Evolutionary conservation across 2,113 vertebrate species (phyloP), one percentile per base, ranked within the genome.

Genomic region (Tichodroma muraria): DNA sequence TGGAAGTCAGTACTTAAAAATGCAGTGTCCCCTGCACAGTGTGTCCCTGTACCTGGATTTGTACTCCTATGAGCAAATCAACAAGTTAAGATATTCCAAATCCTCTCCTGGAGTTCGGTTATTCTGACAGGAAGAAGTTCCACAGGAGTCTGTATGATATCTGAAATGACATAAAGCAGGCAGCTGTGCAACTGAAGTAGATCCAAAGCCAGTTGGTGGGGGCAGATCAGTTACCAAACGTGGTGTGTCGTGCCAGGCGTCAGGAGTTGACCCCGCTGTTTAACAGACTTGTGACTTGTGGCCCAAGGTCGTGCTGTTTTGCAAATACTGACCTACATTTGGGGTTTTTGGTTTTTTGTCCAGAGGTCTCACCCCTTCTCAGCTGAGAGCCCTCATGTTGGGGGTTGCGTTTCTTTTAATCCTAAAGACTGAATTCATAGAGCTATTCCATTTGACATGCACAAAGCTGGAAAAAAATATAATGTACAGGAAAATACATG

Each of bases 331-430:
- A 21, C 63, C 59, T 93, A 47, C 38, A n/a, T 64, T 72, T 72
- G 15, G 28, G 7, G 4, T 1, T 73, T 52, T 44, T 7, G 5
- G 20, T 0, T 4, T 22, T 24, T 2, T n/a, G n/a, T n/a, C n/a
- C n/a, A n/a, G n/a, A n/a, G n/a, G n/a, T n/a, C n/a, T n/a, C n/a
- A n/a, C n/a, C n/a, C n/a, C n/a, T n/a, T n/a, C n/a, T n/a, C n/a
- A n/a, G n/a, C n/a, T n/a, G n/a, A n/a, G n/a, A n/a, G n/a, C n/a
- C n/a, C n/a, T n/a, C n/a, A n/a, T n/a, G n/a, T n/a, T n/a, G n/a
- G n/a, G n/a, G n/a, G n/a, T n/a, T n/a, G n/a, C n/a, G n/a, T n/a
- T 27, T 45, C 20, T n/a, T 78, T 85, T 50, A 20, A 33, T 80
- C 33, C 65, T 76, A 25, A 61, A 59, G 38, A 17, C 50, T 52